Base-by-base conservation (phyloP, 30 jellyfish, hydroid and myxozoan species). In the Hydra vulgaris region DNA sequence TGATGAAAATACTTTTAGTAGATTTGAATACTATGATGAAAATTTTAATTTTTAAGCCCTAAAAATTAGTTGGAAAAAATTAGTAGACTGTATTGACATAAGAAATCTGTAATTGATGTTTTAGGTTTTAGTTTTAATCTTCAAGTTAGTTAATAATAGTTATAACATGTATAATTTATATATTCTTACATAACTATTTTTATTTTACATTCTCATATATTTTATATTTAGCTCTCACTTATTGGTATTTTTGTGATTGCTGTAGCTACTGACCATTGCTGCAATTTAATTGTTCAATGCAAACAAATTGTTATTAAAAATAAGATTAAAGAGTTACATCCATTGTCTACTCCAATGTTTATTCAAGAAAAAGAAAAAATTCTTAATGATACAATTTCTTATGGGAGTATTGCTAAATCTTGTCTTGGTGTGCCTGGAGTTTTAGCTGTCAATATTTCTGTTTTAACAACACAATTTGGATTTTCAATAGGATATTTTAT, bases 241-340 rank as follows among this genome's bases (percentile, higher is more conserved):
- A 53, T 92, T 70, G 95, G 98, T 22, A 87, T 92, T 0, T 53
- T 74, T 18, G 67, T 92, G 20, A 92, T 92, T 75, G 98, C 96
- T 0, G 24, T 87, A 23, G 95, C 95, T 12, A 92, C 98, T 16
- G 98, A 92, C 54, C 98, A 92, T 72, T 92, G 98, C 81, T 92
- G 98, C 83, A 40, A 67, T 66, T 81, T 87, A 25, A 92, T 92
- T 56, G 98, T 92, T 66, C 87, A 86, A 77, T 92, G 98, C 82
- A 92, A 92, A 27, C 76, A 73, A 18, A 27, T 83, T 12, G 98
- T 81, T 17, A 86, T 92, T 7, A 40, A 40, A 40, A 82, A 27
- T 27, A 79, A 79, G 15, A 80, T 66, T 25, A 77, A 27, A 72
- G 84, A 67, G 67, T 80, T 79, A 23, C 84, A 84, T 21, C 73